Evolutionary conservation across 2,888 invertebrate genomes (phyloP).

Genomic region (Leistus spinibarbis): DNA sequence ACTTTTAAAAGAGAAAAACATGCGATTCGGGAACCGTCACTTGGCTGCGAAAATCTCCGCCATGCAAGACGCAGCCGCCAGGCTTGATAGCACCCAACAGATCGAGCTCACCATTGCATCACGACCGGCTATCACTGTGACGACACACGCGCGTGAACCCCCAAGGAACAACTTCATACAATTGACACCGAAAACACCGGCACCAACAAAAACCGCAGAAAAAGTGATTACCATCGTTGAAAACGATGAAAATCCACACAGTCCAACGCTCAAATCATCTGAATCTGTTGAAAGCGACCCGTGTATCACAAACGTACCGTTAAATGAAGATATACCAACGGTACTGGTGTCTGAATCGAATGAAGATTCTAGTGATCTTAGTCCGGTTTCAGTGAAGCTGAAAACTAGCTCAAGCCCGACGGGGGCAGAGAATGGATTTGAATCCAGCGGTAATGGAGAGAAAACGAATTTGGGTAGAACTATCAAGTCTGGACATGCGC

Average conservation of each 20-base stretch:
- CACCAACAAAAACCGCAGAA: background rate
- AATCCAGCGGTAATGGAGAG: constrained; percentile 12
- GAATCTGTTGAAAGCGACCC: background rate
- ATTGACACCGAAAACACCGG: background rate
- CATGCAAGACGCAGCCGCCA: constrained; percentile 79
- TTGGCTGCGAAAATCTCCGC: constrained; percentile 77
- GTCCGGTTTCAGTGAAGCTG: background rate
- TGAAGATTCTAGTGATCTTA: background rate
- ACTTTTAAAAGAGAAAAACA: constrained; percentile 76
- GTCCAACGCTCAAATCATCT: background rate
- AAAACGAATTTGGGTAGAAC: constrained; percentile 39
- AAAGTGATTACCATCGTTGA: background rate
- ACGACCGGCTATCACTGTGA: background rate
- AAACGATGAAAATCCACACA: background rate
- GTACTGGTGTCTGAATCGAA: background rate
- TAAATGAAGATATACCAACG: background rate
- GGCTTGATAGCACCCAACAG: constrained; percentile 56
- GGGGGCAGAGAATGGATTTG: constrained; percentile 28
- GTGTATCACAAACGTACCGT: background rate
- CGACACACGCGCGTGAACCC: background rate
- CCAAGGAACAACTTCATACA: background rate
- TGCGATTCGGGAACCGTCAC: constrained; percentile 75
- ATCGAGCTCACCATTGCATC: background rate
- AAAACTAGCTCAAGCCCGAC: constrained; percentile 5
- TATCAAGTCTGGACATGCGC: constrained; percentile 68